Conservation (phyloP, 1,140 invertebrate genomes). For the Colletes gigas region DNA sequence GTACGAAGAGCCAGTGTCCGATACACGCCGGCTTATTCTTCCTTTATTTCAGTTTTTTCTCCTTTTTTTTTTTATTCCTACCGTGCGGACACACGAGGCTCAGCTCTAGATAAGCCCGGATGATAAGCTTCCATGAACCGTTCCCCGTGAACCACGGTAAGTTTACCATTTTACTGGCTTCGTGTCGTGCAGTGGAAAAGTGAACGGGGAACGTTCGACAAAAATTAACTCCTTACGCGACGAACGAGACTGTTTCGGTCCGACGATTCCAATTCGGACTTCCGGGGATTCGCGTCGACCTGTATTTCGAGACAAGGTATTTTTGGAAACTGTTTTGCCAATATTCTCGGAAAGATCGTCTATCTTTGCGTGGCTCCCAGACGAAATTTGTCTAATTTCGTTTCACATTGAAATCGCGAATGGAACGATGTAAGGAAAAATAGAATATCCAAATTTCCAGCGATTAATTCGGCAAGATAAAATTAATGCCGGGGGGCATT, state of each 20-base stretch:
- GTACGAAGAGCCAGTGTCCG: constrained; percentile 2
- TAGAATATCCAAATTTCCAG: too few species aligned
- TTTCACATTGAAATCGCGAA: too few species aligned
- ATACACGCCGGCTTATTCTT: constrained; percentile 20
- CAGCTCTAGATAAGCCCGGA: constrained; percentile 1
- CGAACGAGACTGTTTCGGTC: too few species aligned
- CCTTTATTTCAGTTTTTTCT: neutral
- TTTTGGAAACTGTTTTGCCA: too few species aligned
- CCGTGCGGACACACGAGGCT: neutral
- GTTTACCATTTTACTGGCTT: neutral
- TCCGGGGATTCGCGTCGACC: too few species aligned
- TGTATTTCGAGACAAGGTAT: too few species aligned
- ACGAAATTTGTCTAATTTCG: too few species aligned
- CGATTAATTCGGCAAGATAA: neutral
- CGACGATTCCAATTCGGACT: too few species aligned
- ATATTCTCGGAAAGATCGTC: too few species aligned
- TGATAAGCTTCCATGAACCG: constrained; percentile 1
- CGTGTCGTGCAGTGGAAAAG: neutral
- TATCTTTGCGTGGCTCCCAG: too few species aligned
- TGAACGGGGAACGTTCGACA: neutral
- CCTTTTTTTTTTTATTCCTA: neutral
- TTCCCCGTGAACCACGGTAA: neutral
- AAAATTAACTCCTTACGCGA: too few species aligned
- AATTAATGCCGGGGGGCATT: neutral
- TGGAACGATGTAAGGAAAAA: too few species aligned